Base-by-base conservation (phyloP, 2,888 invertebrate genomes). In the Adela reaumurella region DNA sequence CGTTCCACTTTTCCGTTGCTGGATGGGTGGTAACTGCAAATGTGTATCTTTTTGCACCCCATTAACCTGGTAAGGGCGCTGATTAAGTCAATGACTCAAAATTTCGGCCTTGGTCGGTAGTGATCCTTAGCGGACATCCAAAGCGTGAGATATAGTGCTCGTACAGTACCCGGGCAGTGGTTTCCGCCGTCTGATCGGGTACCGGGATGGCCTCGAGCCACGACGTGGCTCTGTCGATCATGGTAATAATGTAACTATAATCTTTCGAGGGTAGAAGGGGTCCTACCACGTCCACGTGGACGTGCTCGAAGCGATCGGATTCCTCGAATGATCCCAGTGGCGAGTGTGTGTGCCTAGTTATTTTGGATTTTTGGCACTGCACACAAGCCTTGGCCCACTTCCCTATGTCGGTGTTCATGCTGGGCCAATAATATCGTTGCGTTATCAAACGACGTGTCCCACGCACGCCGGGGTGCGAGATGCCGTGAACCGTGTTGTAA, bases 101-200 rank as follows among this genome's bases (percentile, higher is more conserved):
- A 18, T 54, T 51, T 1, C 53, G 46, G 2, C 54, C 56, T 47
- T 55, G 54, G 43, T 58, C 56, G 48, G 44, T 0, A 55, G 57
- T 1, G 55, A 18, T 2, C 53, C 17, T 52, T 1, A 14, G 10
- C 6, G 56, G 57, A 18, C 54, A 55, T 4, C 58, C 59, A 46
- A 53, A 59, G 16, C 57, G 52, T 8, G 24, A 24, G 24, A 24
- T 24, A 8, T 24, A 24, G 24, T 24, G 24, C 5, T 24, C 24
- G 24, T 24, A 24, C 24, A 24, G 24, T 14, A 35, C 35, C 11
- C 35, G 35, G 11, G 35, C 35, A 14, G 14, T 14, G 35, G 35
- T 35, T 35, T 35, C 35, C 35, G 35, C 35, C 14, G 35, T 35
- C 14, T 35, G 35, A 14, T 35, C 35, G 3, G 35, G 35, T 14